A percentile compares a stretch with the other conserved stretches of the same genome.
Conservation (phyloP, 2,113 vertebrate genomes). For the Crotalus horridus region DNA sequence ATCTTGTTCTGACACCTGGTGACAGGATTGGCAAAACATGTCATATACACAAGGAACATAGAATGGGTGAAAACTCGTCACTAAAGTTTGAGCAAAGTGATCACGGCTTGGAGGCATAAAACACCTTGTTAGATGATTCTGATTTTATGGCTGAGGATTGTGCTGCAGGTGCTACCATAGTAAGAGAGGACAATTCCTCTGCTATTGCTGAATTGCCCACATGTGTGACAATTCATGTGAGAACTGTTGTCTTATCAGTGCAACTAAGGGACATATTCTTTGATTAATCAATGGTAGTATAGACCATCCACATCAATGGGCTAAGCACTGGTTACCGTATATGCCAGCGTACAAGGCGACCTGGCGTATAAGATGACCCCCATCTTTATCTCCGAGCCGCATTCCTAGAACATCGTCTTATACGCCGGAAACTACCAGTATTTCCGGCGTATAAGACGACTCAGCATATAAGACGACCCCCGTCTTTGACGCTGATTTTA, state of each 20-base stretch:
- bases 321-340: background rate
- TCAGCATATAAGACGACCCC: too few species aligned
- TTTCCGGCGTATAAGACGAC: too few species aligned
- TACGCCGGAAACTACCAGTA: too few species aligned
- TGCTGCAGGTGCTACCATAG: background rate
- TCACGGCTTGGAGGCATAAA: background rate
- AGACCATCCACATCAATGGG: background rate
- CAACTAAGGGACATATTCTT: background rate
- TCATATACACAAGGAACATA: background rate
- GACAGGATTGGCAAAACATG: background rate
- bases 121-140: background rate
- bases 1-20: background rate
- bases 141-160: background rate
- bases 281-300: background rate
- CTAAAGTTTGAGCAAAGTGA: background rate
- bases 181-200: background rate
- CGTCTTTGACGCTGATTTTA: too few species aligned
- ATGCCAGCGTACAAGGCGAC: too few species aligned
- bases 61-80: background rate
- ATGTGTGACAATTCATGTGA: background rate
- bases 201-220: background rate
- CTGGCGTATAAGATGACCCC: too few species aligned
- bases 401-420: too few species aligned
- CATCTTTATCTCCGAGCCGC: too few species aligned
- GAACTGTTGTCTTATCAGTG: background rate